A percentile compares a stretch with the other conserved stretches of the same genome.
These are phyloP conservation scores for Phthorimaea operculella DNA, from an alignment of 1,140 invertebrate species.

Conservation along the genomic window DNA sequence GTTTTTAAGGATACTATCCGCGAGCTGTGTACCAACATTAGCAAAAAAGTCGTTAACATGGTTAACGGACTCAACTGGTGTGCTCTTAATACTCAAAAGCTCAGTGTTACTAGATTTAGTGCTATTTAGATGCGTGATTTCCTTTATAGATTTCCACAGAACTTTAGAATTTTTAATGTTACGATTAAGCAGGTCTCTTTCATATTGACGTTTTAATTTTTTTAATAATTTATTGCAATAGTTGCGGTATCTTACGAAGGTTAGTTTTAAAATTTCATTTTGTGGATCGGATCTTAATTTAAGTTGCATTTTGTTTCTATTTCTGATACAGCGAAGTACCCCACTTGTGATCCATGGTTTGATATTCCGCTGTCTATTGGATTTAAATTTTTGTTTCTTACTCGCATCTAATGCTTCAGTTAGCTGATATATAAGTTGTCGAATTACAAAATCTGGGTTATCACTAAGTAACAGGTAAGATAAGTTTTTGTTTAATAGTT, in stretches of 20 bases:
- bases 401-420: neutral
- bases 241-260: neutral
- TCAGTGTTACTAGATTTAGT: neutral
- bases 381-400: neutral
- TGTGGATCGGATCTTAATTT: neutral
- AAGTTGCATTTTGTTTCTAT: no score
- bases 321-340: neutral
- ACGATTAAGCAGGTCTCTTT: neutral
- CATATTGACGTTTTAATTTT: neutral
- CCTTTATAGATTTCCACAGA: neutral
- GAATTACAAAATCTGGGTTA: neutral
- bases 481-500: neutral
- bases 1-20: no score
- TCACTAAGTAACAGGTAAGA: neutral
- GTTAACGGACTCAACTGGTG: neutral
- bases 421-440: neutral
- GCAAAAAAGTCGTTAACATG: conserved; percentile 2
- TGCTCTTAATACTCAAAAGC: no score
- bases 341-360: neutral
- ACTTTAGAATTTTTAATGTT: neutral
- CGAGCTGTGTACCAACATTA: neutral
- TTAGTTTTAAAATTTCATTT: neutral
- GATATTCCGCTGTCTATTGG: neutral
- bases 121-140: no score
- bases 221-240: neutral